Evolutionary conservation across 2,113 vertebrate genomes (phyloP).

Genomic region (Cyphomyrus discorhynchus): DNA sequence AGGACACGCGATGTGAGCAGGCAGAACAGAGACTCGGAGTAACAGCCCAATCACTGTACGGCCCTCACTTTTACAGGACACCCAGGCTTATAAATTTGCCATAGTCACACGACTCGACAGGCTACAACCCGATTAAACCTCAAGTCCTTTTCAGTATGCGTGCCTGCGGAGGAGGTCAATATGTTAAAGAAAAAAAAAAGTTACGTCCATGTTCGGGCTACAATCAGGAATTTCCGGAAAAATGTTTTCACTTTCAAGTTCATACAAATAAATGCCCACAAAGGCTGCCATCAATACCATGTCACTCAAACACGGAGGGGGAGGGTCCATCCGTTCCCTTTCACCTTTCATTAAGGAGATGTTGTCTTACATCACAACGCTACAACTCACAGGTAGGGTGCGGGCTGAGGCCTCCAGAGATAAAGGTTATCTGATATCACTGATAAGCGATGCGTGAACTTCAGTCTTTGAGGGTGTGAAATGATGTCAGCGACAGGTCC

Average conservation of each 20-base stretch:
- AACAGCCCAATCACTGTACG: not conserved
- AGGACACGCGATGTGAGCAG: not conserved
- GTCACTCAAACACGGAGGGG: not conserved
- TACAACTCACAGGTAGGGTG: conserved; percentile 33
- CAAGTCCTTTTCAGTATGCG: not conserved
- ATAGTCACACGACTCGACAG: not conserved
- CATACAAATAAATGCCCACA: not conserved
- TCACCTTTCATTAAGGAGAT: conserved; percentile 4
- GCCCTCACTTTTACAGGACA: not conserved
- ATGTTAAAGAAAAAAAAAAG: not conserved
- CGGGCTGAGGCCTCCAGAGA: conserved; percentile 12
- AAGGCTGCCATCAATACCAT: not conserved
- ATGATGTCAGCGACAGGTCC: conserved; percentile 57
- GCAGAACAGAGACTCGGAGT: not conserved
- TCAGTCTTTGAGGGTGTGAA: conserved; percentile 58
- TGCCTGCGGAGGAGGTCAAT: not conserved
- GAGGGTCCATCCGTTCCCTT: not conserved
- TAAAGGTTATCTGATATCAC: conserved; percentile 46
- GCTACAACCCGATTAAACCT: not conserved
- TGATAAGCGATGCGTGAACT: conserved; percentile 54
- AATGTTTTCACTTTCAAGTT: not conserved
- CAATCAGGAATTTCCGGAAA: not conserved
- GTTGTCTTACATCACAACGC: conserved; percentile 35
- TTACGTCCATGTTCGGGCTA: not conserved
- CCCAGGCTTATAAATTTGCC: not conserved